These are phyloP conservation scores for Eretmochelys imbricata DNA, from an alignment of 2,113 vertebrate species.

Conservation along the genomic window DNA sequence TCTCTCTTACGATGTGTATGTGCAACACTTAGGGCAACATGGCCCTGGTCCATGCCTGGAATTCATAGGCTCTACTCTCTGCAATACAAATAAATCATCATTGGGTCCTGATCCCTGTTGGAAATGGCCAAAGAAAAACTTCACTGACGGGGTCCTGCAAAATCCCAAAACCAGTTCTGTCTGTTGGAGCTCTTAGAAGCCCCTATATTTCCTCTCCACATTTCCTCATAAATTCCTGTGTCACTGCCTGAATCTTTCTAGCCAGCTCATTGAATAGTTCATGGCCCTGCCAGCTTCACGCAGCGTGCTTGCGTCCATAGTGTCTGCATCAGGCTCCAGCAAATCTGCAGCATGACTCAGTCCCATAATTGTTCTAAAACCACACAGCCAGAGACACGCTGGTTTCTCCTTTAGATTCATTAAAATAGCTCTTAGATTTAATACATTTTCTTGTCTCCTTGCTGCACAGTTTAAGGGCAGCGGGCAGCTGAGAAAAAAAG, in stretches of 20 bases:
- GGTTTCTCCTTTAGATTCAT: slow-evolving; percentile 68
- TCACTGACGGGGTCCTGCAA: neutral
- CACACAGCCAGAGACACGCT: slow-evolving; percentile 52
- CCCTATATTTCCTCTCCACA: neutral
- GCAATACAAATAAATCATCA: neutral
- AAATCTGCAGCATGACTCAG: slow-evolving; percentile 57
- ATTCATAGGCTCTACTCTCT: neutral
- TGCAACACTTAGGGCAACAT: neutral
- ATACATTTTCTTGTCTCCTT: slow-evolving; percentile 64
- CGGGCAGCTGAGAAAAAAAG: slow-evolving; percentile 70
- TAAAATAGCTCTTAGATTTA: slow-evolving; percentile 70
- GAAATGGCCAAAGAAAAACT: neutral
- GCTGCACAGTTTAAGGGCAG: slow-evolving; percentile 62
- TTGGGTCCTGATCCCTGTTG: neutral
- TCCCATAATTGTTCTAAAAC: slow-evolving; percentile 68
- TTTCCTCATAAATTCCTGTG: neutral
- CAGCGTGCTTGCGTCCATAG: slow-evolving; percentile 10
- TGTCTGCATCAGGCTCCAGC: slow-evolving; percentile 42
- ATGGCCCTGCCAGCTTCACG: slow-evolving; percentile 24
- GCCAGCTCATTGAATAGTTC: neutral
- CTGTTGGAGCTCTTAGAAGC: neutral
- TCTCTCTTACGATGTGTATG: neutral
- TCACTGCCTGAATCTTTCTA: neutral
- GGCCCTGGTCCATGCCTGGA: neutral
- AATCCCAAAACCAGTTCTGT: neutral